Base-by-base conservation (phyloP, 1,140 invertebrate genomes). In the Pseudomyrmex flavicornis region DNA sequence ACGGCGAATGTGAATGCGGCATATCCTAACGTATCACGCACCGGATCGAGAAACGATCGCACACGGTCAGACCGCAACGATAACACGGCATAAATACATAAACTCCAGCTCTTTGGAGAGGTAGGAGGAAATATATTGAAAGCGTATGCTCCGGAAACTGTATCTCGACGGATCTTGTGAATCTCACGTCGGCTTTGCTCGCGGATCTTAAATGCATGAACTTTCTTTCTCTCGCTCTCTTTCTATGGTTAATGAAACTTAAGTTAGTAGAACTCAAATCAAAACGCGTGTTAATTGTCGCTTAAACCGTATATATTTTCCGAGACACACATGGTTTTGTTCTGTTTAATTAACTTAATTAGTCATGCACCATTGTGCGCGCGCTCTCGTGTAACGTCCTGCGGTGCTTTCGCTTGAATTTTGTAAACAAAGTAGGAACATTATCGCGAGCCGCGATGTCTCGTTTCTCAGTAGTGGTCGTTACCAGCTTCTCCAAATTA, bases 1-100 rank as follows among this genome's bases (percentile, higher is more conserved):
- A 15, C 4, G 35, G 35, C 15, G 15, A 62, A 5, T 44, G 20
- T 54, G 20, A 66, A 76, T 65, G 46, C 26, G 35, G 22, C 0
- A 54, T 10, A 35, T 35, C 12, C 17, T 66, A n/a, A 76, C 5
- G 35, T 35, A 35, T 0, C 10, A n/a, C 26, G 58, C 22, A 10
- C 2, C 26, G 35, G 8, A 35, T 48, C n/a, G 15, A 12, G 2
- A 46, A 54, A 1, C 12, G 3, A 44, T 68, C 7, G 26, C 9
- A 68, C 4, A 12, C 1, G 12, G 4, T 13, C 15, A 35, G 26
- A 35, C n/a, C 68, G 26, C 13, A 35, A 17, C 48, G 22, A 56
- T 76, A 66, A 76, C 26, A 17, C 22, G 13, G 8, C 13, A 61
- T 66, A 76, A 76, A 44, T 35, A 76, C 26, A 68, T 77, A 66